These are phyloP conservation scores for Drosophila repleta DNA, from an alignment of 1,140 invertebrate genomes.

Conservation along the genomic window DNA sequence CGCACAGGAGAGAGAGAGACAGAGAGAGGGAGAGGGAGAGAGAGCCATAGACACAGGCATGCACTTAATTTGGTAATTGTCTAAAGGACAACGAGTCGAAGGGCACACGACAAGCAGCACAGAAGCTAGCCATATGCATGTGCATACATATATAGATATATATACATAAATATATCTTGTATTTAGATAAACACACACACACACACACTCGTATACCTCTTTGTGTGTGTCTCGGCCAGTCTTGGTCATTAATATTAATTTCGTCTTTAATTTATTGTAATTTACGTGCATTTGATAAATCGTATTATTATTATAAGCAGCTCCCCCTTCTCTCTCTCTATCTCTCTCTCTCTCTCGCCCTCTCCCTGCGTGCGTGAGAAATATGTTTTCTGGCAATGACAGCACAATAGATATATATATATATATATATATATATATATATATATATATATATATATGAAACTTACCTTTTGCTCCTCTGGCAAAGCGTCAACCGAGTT, in stretches of 20 bases:
- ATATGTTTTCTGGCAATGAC: constrained; percentile 30
- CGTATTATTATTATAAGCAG: constrained; percentile 80
- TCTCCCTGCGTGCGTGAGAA: background rate
- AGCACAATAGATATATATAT: constrained; percentile 7
- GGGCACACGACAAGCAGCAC: constrained; percentile 16
- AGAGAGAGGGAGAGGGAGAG: background rate
- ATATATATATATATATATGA: too few species aligned
- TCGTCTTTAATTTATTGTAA: constrained; percentile 81
- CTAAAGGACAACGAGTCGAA: constrained; percentile 26
- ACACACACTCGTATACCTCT: constrained; percentile 3
- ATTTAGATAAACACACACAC: constrained; percentile 1
- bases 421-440: too few species aligned
- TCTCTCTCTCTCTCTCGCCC: background rate
- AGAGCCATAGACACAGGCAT: constrained; percentile 35
- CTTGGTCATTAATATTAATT: constrained; percentile 79
- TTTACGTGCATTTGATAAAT: constrained; percentile 82
- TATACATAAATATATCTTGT: constrained; percentile 9
- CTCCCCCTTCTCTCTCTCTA: constrained; percentile 22
- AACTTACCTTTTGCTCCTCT: constrained; percentile 32
- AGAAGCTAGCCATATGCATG: constrained; percentile 1
- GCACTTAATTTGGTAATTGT: constrained; percentile 81
- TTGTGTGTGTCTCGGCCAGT: constrained; percentile 45
- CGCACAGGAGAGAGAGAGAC: background rate
- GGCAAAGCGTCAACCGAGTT: constrained; percentile 2
- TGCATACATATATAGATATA: too few species aligned